phyloP scores from a whole-genome alignment of 2,888 invertebrate species.

The Rotaria macrura region DNA sequence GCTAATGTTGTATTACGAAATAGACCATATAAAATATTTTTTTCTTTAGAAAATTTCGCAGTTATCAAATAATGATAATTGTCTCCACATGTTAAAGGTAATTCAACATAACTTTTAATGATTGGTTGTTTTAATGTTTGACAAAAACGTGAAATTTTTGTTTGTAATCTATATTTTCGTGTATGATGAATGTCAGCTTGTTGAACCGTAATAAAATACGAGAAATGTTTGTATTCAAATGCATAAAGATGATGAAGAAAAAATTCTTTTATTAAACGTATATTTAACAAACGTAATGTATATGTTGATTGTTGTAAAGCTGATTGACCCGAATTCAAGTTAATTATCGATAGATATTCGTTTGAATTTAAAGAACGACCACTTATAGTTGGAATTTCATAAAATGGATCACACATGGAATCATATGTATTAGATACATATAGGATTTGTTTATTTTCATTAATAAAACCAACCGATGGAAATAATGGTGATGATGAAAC shows the following conservation, averaged over 20 bases:
- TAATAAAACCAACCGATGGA: neutral
- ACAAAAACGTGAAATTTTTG: neutral
- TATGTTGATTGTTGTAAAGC: neutral
- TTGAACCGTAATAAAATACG: neutral
- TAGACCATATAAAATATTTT: neutral
- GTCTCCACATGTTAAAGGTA: neutral
- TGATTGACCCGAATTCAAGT: neutral
- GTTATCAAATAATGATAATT: neutral
- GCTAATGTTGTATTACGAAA: constrained; percentile 2
- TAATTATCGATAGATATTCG: neutral
- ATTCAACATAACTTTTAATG: constrained; percentile 5
- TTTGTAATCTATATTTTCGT: neutral
- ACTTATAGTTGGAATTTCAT: neutral
- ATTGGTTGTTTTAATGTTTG: neutral
- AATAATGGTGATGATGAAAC: neutral
- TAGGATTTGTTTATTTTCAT: neutral
- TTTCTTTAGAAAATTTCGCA: neutral
- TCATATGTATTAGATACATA: neutral
- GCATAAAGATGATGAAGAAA: neutral
- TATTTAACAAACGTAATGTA: constrained; percentile 4
- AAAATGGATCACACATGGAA: constrained; percentile 7
- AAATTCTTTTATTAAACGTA: constrained; percentile 7
- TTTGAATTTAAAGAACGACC: neutral
- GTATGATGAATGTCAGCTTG: neutral
- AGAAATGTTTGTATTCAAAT: neutral